Evolutionary conservation across 92 coral and sea anemone genomes (phyloP), one percentile per base, ranked within the genome.

Genomic region (Heteractis magnifica): DNA sequence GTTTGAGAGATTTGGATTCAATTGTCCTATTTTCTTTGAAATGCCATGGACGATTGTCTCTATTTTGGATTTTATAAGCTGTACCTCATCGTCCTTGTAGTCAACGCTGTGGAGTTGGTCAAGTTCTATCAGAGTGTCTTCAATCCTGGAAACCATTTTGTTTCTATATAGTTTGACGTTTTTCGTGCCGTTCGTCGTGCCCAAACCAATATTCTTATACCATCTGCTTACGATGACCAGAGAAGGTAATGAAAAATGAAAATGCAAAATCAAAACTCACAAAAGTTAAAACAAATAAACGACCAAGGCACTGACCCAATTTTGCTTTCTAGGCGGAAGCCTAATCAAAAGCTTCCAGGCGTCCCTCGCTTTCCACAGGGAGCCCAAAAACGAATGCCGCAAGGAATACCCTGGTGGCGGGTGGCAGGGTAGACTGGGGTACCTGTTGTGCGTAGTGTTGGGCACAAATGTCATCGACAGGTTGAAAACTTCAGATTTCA

Each of bases 1-100:
- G 18, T 84, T 84, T 9, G 82, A 84, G 79, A 84, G 82, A 75
- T 18, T 76, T 79, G 87, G 82, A 84, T 84, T 84, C 64, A 65
- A 11, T 34, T 62, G 82, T 14, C 49, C 87, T 77, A 84, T 84
- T 26, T 58, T 77, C 20, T 13, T 77, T 4, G 82, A 77, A 10
- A 84, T 77, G 13, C 41, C 10, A 21, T 84, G 19, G 77, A 84
- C 87, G 52, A 84, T 84, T 23, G 76, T 60, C 65, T 84, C 85
- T 71, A 82, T 51, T 71, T 71, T 82, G 68, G 85, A 72, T 82
- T 82, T 51, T 72, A 82, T 19, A 21, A 82, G 71, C 21, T 72
- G 78, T 52, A 82, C 85, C 62, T 82, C 85, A 12, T 72, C 78
- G 52, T 82, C 52, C 18, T 71, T 53, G 51, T 52, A 82, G 79